Evolutionary conservation across 2,888 invertebrate species (phyloP), one percentile per base, ranked within the genome.

Genomic region (Calameuta filiformis): DNA sequence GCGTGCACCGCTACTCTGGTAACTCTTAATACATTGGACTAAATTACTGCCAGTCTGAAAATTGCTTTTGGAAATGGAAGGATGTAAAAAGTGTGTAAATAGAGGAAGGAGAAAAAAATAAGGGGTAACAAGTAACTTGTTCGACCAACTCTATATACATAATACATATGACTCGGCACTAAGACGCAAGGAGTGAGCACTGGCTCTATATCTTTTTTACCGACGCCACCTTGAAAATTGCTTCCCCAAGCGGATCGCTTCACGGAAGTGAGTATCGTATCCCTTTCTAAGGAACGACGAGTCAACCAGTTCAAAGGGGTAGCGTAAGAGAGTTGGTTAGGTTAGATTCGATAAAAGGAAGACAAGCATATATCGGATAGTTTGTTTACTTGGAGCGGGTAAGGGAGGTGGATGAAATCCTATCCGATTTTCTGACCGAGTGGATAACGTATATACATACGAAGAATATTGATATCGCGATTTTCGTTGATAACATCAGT

Each of bases 1-100:
- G 84, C 87, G 83, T 86, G 84, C 83, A 77, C 81, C 80, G 79
- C 35, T 73, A 33, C 74, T 34, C 34, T 4, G 23, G 6, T n/a
- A 80, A 77, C 79, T 83, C 81, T 81, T 83, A 82, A 86, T 84
- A 81, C 83, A 81, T 83, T 79, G 80, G 82, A 82, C 85, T 87
- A 86, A 88, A 89, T 89, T 86, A 86, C 85, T 81, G 83, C 80
- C 86, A 80, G 83, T 80, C 83, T 80, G 83, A 85, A 88, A 88
- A 88, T 87, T 85, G 85, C 86, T 85, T 87, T 86, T 82, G 83
- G 37, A 74, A 74, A 74, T 35, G 71, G 71, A 71, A 71, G 30
- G 34, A 34, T 23, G 23, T 15, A 56, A 56, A 56, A 23, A 56
- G 56, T 56, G 56, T 56, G 23, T 56, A 56, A 56, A 23, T 23